phyloP scores from a whole-genome alignment of 2,888 invertebrate genomes.

The Drosophila demipolita region DNA sequence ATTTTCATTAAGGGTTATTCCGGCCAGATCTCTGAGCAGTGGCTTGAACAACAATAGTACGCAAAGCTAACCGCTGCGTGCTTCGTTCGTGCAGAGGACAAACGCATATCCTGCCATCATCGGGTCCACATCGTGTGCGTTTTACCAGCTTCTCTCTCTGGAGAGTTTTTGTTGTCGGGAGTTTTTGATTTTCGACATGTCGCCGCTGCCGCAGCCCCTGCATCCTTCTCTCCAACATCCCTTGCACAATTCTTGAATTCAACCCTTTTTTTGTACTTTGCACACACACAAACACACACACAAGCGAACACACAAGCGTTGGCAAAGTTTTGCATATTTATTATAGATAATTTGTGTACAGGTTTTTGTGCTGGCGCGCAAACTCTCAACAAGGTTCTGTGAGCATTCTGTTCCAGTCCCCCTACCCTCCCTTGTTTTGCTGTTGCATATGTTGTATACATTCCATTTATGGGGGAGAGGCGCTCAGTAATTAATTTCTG shows the following conservation, averaged over 20 bases:
- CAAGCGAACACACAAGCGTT: constrained; percentile 5
- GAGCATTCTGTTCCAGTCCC: constrained; percentile 52
- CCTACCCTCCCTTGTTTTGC: constrained; percentile 21
- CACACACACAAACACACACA: constrained; percentile 17
- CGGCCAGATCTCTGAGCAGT: constrained; percentile 73
- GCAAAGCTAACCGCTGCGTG: constrained; percentile 45
- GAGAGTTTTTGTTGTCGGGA: constrained; percentile 64
- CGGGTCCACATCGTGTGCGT: constrained; percentile 52
- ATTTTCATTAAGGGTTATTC: constrained; percentile 81
- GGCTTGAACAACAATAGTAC: constrained; percentile 54
- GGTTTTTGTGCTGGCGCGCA: constrained; percentile 80
- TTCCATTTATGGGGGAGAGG: constrained; percentile 36
- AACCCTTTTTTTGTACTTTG: constrained; percentile 54
- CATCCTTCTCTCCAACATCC: constrained; percentile 21
- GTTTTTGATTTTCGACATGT: constrained; percentile 81
- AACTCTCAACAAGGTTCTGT: constrained; percentile 76
- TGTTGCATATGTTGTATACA: constrained; percentile 65
- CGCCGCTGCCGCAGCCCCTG: constrained; percentile 38
- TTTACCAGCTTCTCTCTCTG: constrained; percentile 67
- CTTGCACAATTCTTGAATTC: constrained; percentile 49
- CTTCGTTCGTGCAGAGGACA: constrained; percentile 31
- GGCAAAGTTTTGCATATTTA: constrained; percentile 78
- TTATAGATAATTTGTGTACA: constrained; percentile 82
- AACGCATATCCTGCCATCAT: constrained; percentile 47
- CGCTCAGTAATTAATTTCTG: constrained; percentile 70